Conservation (phyloP, 2,797 vertebrate genomes). For the Melanotaenia trifasciata region DNA sequence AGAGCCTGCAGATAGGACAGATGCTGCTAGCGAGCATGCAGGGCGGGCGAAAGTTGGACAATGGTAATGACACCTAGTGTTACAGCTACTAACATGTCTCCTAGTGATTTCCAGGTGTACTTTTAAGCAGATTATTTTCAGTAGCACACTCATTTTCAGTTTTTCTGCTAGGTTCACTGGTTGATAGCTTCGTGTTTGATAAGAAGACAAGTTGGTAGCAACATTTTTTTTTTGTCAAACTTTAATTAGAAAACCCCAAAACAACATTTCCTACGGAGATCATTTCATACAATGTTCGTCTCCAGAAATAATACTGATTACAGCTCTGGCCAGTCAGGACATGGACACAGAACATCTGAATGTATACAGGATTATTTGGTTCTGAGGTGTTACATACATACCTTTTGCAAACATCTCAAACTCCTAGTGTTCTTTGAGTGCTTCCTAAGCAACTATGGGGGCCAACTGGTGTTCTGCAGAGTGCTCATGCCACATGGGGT, state of each 20-base stretch:
- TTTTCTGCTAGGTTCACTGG: too few species aligned
- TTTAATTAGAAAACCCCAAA: too few species aligned
- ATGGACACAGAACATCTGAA: too few species aligned
- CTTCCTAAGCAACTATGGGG: neutral
- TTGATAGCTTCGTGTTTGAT: neutral
- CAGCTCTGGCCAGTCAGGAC: neutral
- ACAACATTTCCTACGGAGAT: too few species aligned
- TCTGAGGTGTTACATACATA: neutral
- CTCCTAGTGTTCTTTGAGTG: neutral
- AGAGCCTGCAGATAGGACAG: conserved; percentile 39
- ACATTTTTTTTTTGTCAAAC: too few species aligned
- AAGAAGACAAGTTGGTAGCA: neutral
- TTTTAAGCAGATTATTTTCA: neutral
- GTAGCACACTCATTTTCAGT: neutral
- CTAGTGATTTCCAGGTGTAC: neutral
- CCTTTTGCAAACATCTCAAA: neutral
- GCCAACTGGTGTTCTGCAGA: neutral
- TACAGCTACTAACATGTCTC: neutral
- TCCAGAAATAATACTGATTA: neutral
- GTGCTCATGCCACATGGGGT: neutral
- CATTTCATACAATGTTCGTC: neutral
- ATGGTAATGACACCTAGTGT: neutral
- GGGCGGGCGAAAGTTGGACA: conserved; percentile 4
- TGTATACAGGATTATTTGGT: too few species aligned
- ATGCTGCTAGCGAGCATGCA: conserved; percentile 68